Base-by-base conservation (phyloP, 1,140 invertebrate species). In the Macrobrachium nipponense region DNA sequence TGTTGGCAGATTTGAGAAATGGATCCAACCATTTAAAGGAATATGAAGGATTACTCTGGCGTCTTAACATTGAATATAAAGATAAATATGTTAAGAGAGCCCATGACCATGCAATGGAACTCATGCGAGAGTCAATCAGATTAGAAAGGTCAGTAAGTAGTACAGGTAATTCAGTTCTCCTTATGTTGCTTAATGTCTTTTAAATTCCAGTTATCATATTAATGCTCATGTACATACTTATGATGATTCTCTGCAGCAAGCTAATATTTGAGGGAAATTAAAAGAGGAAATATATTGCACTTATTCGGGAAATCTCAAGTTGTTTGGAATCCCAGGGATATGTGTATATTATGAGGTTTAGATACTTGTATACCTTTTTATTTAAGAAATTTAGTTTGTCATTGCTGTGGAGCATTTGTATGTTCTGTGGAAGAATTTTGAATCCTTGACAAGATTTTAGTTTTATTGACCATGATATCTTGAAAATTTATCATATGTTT, bases 61-160 rank as follows among this genome's bases (percentile, higher is more conserved):
- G 93, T 88, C 90, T 95, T 2, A 95, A 95, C 89, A 94, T 94
- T 3, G 92, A 93, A 64, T 95, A 95, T 87, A 92, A 92, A 88
- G 92, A 94, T 27, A 94, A 94, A 82, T 95, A 94, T 87, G 93
- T 95, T 2, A 90, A 92, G 12, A 92, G 93, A 27, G 95, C 95
- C 2, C 91, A 94, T 83, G 92, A 93, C 87, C 95, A 96, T 90
- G 94, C 95, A 0, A 91, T 92, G 15, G 92, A 93, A 89, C 90
- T 96, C 61, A 91, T 92, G 2, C 91, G 93, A 43, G 93, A 93
- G 72, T 94, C 95, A 11, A 93, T 94, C 87, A 92, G 94, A 79
- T 93, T 94, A 70, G 92, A 92, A 44, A 92, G 92, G 93, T 93
- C 90, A 91, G 90, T 70, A 43, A 79, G n/a, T n/a, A n/a, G n/a